Evolutionary conservation across 2,797 vertebrate species (phyloP), one percentile per base, ranked within the genome.

Genomic region (Zenarchopterus dispar): DNA sequence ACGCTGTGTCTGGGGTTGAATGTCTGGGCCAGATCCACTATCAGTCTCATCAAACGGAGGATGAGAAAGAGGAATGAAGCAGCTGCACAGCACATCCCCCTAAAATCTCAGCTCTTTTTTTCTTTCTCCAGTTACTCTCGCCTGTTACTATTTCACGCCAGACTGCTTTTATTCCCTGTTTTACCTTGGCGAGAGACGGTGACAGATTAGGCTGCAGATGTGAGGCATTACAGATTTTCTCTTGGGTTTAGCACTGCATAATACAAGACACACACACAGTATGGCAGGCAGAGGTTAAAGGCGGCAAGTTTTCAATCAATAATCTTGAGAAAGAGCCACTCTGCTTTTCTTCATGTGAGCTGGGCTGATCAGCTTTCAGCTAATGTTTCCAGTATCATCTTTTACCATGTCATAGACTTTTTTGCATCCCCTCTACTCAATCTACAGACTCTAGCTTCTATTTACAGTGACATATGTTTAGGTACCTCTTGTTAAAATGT

Each of bases 231-330:
- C 55, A 66, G 2, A 54, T 74, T 64, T 61, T 47, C 66, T 58
- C 67, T 78, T 13, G 5, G 62, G 31, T 68, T 70, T 55, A 58
- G 21, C 61, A 66, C 42, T 56, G 55, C 64, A 85, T 21, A 53
- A 51, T 49, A 62, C 36, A 56, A 64, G 56, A 72, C 50, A 50
- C 63, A 50, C 63, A 71, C 62, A 57, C 81, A 77, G 59, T 22
- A 45, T 47, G 10, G 70, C 68, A 77, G 80, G 69, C 66, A 44
- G 10, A 21, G 47, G 42, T 52, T 72, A 2, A 16, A 50, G 63
- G 63, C 64, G 65, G 75, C 45, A 9, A 85, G 68, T 46, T 41
- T 74, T 49, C 23, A 57, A 92, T 92, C 91, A 68, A 91, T 92
- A 90, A 53, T 67, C 70, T 57, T 54, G 63, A 83, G 80, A 84